Base-by-base conservation (phyloP, 2,888 invertebrate genomes). In the Euspilapteryx auroguttella region DNA sequence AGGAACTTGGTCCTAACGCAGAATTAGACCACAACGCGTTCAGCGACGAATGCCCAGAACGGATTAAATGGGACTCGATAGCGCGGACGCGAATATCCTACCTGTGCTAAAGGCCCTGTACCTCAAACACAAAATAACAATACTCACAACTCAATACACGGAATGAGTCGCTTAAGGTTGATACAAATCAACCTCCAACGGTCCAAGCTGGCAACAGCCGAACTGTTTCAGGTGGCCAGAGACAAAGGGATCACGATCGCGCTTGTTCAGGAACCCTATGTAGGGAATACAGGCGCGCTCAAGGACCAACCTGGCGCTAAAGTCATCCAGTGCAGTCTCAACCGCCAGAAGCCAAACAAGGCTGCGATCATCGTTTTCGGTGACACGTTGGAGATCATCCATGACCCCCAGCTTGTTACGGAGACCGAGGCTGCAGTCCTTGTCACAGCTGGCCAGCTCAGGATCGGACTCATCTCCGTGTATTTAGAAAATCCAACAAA, bases 241-340 rank as follows among this genome's bases (percentile, higher is more conserved):
- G 24, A 33, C 4, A 24, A 7, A 1, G 25, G 28, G 0, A 10
- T 32, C 0, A 4, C 20, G 1, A 10, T 43, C 0, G 41, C 42
- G 4, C 27, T 47, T 1, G 31, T 46, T 1, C 47, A 48, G 14
- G 46, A 48, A 35, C 45, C 47, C 0, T 48, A 46, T 21, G 38
- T 41, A 2, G 47, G 44, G 0, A 21, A 14, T 0, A 27, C 6
- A 2, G 42, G 43, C 1, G 20, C n/a, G 0, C 3, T 44, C 0
- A 40, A 37, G 21, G 25, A 34, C 9, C 17, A 33, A 12, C 33
- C 36, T 0, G 41, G 38, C 23, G 35, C 34, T 0, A 32, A 10
- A 12, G 29, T 40, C 10, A 36, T 43, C 23, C 44, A 45, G 32
- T 39, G 39, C 30, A 32, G 40, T 4, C 28, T 34, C 0, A 36